Conservation (phyloP, 2,888 invertebrate genomes). For the Athripsodes cinereus region DNA sequence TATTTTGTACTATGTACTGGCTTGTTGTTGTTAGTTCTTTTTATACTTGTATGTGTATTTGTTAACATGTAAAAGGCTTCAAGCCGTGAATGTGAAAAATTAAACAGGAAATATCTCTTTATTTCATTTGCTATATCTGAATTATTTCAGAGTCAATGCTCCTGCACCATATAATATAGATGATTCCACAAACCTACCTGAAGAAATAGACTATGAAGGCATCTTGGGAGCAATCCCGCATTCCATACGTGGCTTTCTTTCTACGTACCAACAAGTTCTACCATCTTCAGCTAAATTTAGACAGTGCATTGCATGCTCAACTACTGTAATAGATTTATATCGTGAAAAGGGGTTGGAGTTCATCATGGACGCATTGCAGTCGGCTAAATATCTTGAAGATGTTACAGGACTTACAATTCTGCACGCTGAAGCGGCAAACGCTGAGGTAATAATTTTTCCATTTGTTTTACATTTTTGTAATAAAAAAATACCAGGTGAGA, state of each 20-base stretch:
- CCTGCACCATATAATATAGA: constrained; percentile 57
- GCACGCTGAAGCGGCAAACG: constrained; percentile 54
- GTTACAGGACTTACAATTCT: constrained; percentile 72
- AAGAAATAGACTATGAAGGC: constrained; percentile 45
- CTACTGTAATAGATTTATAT: constrained; percentile 39
- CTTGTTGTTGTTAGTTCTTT: too few species aligned
- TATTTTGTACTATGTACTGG: too few species aligned
- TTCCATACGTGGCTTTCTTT: constrained; percentile 87
- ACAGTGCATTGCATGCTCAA: constrained; percentile 91
- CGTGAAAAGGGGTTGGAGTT: constrained; percentile 60
- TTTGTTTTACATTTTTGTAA: too few species aligned
- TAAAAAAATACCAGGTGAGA: too few species aligned
- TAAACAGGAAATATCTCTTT: too few species aligned
- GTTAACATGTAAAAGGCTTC: background rate
- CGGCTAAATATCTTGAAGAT: constrained; percentile 76
- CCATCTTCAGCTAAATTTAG: constrained; percentile 83
- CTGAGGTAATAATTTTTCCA: constrained; percentile 40
- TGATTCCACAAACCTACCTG: constrained; percentile 34
- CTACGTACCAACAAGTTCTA: constrained; percentile 70
- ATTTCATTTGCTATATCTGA: background rate
- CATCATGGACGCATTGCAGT: constrained; percentile 71
- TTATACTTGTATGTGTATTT: too few species aligned
- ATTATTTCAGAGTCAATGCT: constrained; percentile 52
- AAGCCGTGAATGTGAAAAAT: too few species aligned
- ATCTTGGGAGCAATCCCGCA: constrained; percentile 84